Evolutionary conservation across 2,113 vertebrate species (phyloP).

Genomic region (Mesitornis unicolor): DNA sequence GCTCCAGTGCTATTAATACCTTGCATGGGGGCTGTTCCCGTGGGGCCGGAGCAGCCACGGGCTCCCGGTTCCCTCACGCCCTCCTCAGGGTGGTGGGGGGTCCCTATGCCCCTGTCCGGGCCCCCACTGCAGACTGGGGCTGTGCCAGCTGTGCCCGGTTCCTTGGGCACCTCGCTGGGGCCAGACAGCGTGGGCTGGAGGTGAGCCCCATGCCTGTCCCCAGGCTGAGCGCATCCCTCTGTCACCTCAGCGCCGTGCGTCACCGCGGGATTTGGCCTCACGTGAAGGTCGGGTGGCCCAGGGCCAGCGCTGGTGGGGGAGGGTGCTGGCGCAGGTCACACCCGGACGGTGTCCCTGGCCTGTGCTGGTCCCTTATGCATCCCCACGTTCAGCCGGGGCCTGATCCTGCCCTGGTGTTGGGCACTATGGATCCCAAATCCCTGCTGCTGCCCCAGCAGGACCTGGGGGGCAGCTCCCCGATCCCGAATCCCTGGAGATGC

Average conservation of each 20-base stretch:
- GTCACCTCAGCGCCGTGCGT: background rate
- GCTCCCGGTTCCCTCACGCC: no score
- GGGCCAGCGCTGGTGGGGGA: background rate
- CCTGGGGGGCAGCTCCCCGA: background rate
- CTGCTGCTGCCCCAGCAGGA: background rate
- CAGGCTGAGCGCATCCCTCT: background rate
- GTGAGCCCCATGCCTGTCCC: background rate
- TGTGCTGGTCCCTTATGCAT: accelerated
- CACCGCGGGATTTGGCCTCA: background rate
- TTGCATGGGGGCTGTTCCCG: constrained; percentile 11
- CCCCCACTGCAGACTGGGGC: background rate
- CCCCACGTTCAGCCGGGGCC: background rate
- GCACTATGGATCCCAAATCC: no score
- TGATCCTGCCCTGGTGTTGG: background rate
- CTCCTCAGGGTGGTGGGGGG: background rate
- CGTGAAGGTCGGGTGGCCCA: background rate
- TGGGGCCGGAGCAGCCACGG: background rate
- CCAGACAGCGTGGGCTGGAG: background rate
- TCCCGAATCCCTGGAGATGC: background rate
- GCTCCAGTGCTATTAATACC: constrained; percentile 61
- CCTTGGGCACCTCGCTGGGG: background rate
- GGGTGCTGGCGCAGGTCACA: background rate
- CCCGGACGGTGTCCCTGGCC: background rate
- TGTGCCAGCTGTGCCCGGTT: background rate
- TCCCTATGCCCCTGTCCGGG: accelerated